Conservation (phyloP, 2,113 vertebrate genomes). For the Maccullochella peelii region DNA sequence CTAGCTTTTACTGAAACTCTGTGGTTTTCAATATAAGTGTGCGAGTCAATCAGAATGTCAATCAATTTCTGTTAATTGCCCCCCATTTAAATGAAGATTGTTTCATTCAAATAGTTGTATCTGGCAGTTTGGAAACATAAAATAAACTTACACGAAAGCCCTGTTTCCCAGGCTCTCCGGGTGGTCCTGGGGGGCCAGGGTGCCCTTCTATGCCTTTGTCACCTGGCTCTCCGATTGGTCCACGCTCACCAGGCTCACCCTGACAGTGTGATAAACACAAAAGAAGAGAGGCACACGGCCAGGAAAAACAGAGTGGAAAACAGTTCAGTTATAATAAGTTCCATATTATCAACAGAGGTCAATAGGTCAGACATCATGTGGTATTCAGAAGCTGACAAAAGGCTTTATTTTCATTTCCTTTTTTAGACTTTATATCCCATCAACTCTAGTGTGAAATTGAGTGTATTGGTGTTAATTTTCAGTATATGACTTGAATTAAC, state of each 20-base stretch:
- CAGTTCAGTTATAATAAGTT: neutral
- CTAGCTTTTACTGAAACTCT: neutral
- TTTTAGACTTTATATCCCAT: neutral
- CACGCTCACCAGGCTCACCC: slow-evolving; percentile 90
- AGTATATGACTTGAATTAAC: neutral
- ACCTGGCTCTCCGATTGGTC: slow-evolving; percentile 89
- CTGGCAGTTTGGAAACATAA: neutral
- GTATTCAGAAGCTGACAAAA: neutral
- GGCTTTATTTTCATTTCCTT: neutral
- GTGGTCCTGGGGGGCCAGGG: slow-evolving; percentile 83
- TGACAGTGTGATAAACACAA: slow-evolving; percentile 64
- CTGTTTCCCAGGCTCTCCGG: slow-evolving; percentile 86
- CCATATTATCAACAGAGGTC: neutral
- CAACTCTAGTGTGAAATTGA: neutral
- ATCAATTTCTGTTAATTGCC: neutral
- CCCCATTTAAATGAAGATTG: neutral
- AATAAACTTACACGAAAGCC: slow-evolving; percentile 88
- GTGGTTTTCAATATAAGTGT: no score
- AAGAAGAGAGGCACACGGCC: neutral
- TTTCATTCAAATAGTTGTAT: neutral
- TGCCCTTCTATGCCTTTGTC: slow-evolving; percentile 90
- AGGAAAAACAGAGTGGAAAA: neutral
- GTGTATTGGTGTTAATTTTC: neutral
- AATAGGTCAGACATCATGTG: neutral
- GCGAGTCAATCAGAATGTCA: neutral